Base-by-base conservation (phyloP, 2,113 vertebrate species). In the Phylloscopus trochiloides region DNA sequence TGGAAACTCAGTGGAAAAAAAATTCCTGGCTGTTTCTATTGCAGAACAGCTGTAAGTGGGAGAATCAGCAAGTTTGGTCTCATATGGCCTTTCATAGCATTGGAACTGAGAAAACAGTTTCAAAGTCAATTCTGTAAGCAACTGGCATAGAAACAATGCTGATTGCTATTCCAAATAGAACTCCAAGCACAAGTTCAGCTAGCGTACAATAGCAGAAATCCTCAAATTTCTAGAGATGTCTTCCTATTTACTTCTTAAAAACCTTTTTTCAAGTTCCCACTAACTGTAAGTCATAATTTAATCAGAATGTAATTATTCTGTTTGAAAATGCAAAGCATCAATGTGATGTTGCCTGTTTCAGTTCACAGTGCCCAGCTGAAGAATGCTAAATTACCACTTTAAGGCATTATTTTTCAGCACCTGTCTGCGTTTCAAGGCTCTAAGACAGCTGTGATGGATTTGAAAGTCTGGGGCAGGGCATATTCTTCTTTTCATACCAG, bases 41-140 rank as follows among this genome's bases (percentile, higher is more conserved):
- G 48, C 47, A 74, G 67, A 94, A 66, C 85, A 97, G 74, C 87
- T 96, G 78, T 62, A 87, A 92, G 76, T 62, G 43, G 40, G 50
- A 93, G 90, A 96, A 72, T 88, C 58, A 19, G 86, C 62, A 85
- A 76, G 19, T 88, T 90, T 88, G 70, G 55, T 95, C 91, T 71
- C 63, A 74, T 47, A 62, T 54, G 74, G 68, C 71, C 61, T 87
- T 91, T 74, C 5, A 2, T 42, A 85, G 65, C 43, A 32, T 63
- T 40, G 71, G 55, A 89, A 83, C 29, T 74, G 62, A 88, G 40
- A 84, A 91, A 78, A 92, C 20, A n/a, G 25, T 59, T 81, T 75
- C 55, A 47, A 63, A 92, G 82, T 26, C 18, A 55, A 65, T 59
- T 85, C 36, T 71, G 3, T 65, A 78, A 80, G 36, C 45, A 94